Base-by-base conservation (phyloP, 2,888 invertebrate species). In the Vanessa cardui region DNA sequence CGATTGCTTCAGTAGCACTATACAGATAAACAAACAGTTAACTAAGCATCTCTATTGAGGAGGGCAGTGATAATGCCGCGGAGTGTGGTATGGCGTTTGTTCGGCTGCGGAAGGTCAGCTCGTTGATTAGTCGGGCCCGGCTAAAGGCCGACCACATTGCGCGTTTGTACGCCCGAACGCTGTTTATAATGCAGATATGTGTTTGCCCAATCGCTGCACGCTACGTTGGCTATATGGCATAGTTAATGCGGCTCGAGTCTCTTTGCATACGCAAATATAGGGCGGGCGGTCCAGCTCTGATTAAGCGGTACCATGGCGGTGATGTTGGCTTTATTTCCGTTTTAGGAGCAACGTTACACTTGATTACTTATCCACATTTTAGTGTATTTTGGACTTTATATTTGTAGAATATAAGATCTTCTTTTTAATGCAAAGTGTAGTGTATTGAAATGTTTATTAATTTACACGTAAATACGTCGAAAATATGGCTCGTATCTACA, bases 141-240 rank as follows among this genome's bases (percentile, higher is more conserved):
- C 89, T 89, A 90, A 88, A 92, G 91, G 90, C 89, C 87, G 84
- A 92, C 92, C 92, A 89, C 92, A 91, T 86, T 83, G 88, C 90
- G 87, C 90, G 93, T 91, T 92, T 92, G 93, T 90, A 88, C 87
- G 83, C 86, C 85, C 87, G 88, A 87, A 84, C 85, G 87, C 89
- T 93, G 93, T 93, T 93, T 93, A 93, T 93, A 93, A 93, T 93
- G 93, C 92, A 92, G 93, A 93, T 93, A 93, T 92, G 91, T 93
- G 92, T 92, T 92, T 92, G 92, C 92, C 89, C 91, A 92, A 92
- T 92, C 90, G 89, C 86, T 88, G 90, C 90, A 92, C 87, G 92
- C 88, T 91, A 88, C 88, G 90, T 88, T 89, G 91, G 89, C 89
- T 92, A 92, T 93, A 92, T 92, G 91, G 92, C 92, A 92, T 93